Conservation (phyloP, 2,888 invertebrate genomes). For the Nomada lathburiana region DNA sequence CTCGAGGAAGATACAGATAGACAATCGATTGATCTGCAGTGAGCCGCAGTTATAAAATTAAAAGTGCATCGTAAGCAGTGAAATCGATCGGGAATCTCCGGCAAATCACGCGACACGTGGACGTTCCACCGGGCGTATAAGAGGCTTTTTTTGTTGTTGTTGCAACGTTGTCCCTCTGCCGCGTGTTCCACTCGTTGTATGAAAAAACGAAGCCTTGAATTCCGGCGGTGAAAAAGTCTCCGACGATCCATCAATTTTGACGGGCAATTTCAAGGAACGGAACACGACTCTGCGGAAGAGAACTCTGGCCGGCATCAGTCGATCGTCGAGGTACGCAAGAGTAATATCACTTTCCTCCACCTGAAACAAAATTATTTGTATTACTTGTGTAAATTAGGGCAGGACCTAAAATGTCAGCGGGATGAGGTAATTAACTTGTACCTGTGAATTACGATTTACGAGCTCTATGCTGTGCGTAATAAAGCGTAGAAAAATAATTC, state of each 20-base stretch:
- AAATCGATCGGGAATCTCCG: conserved; percentile 73
- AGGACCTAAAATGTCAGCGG: neutral
- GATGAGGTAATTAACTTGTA: neutral
- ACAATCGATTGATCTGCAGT: conserved; percentile 60
- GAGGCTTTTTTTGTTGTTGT: neutral
- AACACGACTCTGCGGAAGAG: neutral
- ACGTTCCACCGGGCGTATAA: conserved; percentile 27
- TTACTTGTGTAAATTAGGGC: neutral
- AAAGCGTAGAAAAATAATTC: too few relatives aligned
- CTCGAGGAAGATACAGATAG: conserved; percentile 21
- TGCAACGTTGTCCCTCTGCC: neutral
- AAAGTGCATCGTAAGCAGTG: conserved; percentile 60
- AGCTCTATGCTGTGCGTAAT: neutral
- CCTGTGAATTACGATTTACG: neutral
- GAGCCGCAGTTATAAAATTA: conserved; percentile 55
- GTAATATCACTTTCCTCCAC: neutral
- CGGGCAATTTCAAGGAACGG: conserved; percentile 33
- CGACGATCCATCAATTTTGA: conserved; percentile 51
- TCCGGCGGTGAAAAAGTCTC: neutral
- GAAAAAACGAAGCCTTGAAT: conserved; percentile 45
- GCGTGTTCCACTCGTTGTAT: neutral
- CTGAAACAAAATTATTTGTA: neutral
- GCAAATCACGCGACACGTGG: conserved; percentile 75
- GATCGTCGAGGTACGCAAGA: conserved; percentile 22
- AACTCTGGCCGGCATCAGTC: conserved; percentile 11